Percentiles rank a stretch among this genome's conserved stretches.
Conservation (phyloP, 2,888 invertebrate species). For the Melipona bicolor region DNA sequence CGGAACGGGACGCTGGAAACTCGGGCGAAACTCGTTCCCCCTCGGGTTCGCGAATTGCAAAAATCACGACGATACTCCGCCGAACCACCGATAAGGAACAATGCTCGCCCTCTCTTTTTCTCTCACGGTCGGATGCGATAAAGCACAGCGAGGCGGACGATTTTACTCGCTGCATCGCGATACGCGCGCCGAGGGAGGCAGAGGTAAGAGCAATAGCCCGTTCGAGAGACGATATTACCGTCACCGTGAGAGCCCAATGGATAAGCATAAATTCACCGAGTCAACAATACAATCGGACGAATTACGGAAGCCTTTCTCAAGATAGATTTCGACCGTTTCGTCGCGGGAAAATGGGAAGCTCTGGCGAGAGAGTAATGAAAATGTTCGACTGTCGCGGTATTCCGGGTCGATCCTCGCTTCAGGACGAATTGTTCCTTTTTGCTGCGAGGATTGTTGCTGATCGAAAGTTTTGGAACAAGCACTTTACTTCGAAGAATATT, state of each 20-base stretch:
- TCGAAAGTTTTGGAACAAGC: no score
- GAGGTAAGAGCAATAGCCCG: conserved; percentile 68
- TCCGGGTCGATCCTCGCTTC: background rate
- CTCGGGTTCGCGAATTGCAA: conserved; percentile 47
- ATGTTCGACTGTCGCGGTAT: background rate
- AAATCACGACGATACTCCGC: conserved; percentile 37
- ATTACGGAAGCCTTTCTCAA: conserved; percentile 66
- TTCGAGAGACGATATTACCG: conserved; percentile 73
- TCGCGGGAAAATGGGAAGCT: background rate
- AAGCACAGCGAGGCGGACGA: conserved; percentile 8
- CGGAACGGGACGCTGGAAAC: conserved; percentile 2
- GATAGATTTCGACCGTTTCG: conserved; percentile 27
- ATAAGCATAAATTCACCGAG: conserved; percentile 77
- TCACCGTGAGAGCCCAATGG: conserved; percentile 71
- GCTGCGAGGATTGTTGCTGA: no score
- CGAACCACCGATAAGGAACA: conserved; percentile 50
- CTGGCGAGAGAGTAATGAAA: background rate
- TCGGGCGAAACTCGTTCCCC: conserved; percentile 1
- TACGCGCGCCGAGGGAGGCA: conserved; percentile 25
- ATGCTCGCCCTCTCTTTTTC: conserved; percentile 18
- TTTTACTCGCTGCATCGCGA: conserved; percentile 23
- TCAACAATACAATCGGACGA: conserved; percentile 72
- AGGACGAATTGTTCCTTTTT: background rate
- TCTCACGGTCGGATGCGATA: conserved; percentile 29
- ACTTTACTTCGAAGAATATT: no score